phyloP scores from a whole-genome alignment of 1,140 invertebrate species.

The Polypedilum pembai region DNA sequence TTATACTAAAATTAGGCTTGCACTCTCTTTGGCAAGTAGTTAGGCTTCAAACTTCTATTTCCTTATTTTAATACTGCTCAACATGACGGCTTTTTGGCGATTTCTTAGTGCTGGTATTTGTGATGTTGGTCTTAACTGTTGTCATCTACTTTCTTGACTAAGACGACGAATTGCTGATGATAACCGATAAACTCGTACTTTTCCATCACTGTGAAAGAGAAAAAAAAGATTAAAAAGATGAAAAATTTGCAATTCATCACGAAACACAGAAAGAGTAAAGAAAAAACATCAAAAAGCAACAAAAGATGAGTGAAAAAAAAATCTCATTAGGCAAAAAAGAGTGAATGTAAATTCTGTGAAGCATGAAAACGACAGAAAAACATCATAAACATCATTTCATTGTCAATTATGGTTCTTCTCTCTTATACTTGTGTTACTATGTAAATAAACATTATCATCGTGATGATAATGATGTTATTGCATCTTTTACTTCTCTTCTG shows the following conservation, averaged over 20 bases:
- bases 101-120: not conserved
- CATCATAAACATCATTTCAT: too few species aligned
- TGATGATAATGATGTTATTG: not conserved
- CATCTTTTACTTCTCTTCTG: not conserved
- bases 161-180: constrained; percentile 1
- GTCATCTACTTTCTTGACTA: constrained; percentile 13
- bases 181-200: constrained; percentile 15
- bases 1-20: too few species aligned
- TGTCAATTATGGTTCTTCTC: not conserved
- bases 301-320: not conserved
- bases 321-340: constrained; percentile 1
- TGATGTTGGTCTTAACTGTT: not conserved
- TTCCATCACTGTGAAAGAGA: not conserved
- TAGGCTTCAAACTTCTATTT: not conserved
- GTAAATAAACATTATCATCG: constrained; percentile 4
- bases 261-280: not conserved
- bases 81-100: not conserved
- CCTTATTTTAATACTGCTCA: constrained; percentile 19
- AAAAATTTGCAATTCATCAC: not conserved
- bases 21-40: too few species aligned
- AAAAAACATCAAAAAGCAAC: not conserved
- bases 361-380: not conserved
- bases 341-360: not conserved
- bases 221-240: constrained; percentile 13
- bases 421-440: not conserved